phyloP scores from a whole-genome alignment of 2,113 vertebrate species.

The Ginglymostoma cirratum region DNA sequence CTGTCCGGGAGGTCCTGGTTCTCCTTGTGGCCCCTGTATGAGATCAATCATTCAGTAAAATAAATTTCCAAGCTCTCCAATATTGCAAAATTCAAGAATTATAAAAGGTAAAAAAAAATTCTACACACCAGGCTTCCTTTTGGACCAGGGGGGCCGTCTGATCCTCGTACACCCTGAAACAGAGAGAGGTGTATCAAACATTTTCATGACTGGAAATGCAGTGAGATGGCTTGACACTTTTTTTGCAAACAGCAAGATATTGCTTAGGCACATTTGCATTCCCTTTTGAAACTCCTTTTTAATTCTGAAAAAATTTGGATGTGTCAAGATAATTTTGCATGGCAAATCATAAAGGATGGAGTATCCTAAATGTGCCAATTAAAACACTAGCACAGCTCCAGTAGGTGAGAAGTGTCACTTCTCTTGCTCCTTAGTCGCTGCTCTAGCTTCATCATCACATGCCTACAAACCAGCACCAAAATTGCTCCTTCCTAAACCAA shows the following conservation, averaged over 20 bases:
- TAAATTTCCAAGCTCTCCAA: not conserved
- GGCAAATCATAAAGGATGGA: not conserved
- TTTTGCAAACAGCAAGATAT: not conserved
- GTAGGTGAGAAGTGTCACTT: no score
- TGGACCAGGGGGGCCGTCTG: constrained; percentile 62
- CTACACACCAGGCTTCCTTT: constrained; percentile 63
- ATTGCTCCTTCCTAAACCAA: no score
- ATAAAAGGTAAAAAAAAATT: not conserved
- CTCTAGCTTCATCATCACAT: no score
- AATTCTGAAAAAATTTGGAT: not conserved
- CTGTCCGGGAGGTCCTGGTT: constrained; percentile 66
- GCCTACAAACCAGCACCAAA: no score
- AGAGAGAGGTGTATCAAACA: not conserved
- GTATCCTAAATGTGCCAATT: not conserved
- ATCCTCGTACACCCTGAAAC: constrained; percentile 63
- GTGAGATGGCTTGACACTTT: not conserved
- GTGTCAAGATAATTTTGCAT: not conserved
- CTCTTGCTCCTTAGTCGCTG: no score
- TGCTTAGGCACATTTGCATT: not conserved
- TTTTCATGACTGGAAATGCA: not conserved
- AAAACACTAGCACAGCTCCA: not conserved
- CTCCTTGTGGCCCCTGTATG: constrained; percentile 64
- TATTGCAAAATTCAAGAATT: not conserved
- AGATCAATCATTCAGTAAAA: not conserved
- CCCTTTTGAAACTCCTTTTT: not conserved